phyloP scores from a whole-genome alignment of 2,888 invertebrate genomes.

The Amphipyra tragopoginis region DNA sequence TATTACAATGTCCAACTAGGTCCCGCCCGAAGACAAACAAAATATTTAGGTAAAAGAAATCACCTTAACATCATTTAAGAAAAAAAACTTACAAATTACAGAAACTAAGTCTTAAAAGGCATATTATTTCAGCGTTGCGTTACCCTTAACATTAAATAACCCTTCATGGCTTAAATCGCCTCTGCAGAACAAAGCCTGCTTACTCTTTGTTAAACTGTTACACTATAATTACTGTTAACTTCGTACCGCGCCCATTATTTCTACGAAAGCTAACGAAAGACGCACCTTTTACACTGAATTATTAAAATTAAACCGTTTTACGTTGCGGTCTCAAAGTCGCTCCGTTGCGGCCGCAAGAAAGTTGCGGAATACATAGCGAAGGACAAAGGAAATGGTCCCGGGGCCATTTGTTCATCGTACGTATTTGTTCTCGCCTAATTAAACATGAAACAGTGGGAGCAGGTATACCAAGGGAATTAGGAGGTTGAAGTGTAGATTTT shows the following conservation, averaged over 20 bases:
- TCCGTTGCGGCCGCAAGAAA: slow-evolving; percentile 81
- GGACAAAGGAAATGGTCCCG: slow-evolving; percentile 83
- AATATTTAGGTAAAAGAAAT: no score
- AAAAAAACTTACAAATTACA: no score
- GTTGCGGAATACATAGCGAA: slow-evolving; percentile 83
- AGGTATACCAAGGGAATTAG: slow-evolving; percentile 74
- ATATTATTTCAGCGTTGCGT: not conserved
- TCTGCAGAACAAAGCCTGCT: slow-evolving; percentile 23
- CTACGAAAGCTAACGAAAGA: slow-evolving; percentile 64
- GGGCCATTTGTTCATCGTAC: slow-evolving; percentile 84
- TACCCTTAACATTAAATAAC: slow-evolving; percentile 19
- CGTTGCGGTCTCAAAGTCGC: slow-evolving; percentile 79
- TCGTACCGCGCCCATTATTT: slow-evolving; percentile 50
- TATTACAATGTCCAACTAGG: no score
- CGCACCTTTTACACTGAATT: slow-evolving; percentile 75
- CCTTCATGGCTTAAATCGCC: slow-evolving; percentile 25
- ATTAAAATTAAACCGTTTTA: slow-evolving; percentile 83
- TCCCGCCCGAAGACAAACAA: no score
- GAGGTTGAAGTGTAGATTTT: slow-evolving; percentile 66
- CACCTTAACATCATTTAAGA: no score
- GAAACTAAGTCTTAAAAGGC: no score
- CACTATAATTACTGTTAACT: slow-evolving; percentile 53
- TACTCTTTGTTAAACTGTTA: slow-evolving; percentile 45
- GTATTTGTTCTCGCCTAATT: slow-evolving; percentile 89
- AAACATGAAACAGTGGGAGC: slow-evolving; percentile 80